Percentiles rank a stretch among this genome's conserved stretches.
Evolutionary conservation across 1,140 invertebrate species (phyloP).

Genomic region (Lycorma delicatula): DNA sequence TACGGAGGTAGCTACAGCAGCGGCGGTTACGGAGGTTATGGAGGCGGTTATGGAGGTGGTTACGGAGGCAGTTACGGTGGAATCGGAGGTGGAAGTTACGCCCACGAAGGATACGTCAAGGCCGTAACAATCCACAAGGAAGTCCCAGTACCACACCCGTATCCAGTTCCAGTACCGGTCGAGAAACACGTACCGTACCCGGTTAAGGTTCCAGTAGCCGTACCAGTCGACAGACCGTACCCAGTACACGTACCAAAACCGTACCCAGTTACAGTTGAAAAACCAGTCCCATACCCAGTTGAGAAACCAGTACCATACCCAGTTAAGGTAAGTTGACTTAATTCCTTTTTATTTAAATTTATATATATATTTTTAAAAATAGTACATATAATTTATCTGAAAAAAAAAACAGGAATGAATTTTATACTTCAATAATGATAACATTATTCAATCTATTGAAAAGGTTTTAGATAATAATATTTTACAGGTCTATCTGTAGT

Average conservation of each 20-base stretch:
- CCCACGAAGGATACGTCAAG: conserved; percentile 38
- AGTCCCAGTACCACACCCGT: conserved; percentile 46
- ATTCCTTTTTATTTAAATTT: too few species aligned
- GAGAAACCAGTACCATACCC: conserved; percentile 41
- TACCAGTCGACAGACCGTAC: conserved; percentile 51
- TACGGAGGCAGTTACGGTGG: conserved; percentile 7
- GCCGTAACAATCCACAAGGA: conserved; percentile 42
- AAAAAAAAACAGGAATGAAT: too few species aligned
- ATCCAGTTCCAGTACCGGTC: conserved; percentile 44
- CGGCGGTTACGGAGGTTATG: neutral
- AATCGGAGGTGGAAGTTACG: conserved; percentile 24
- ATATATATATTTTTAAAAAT: too few species aligned
- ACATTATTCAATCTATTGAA: too few species aligned
- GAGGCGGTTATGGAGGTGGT: conserved; percentile 6
- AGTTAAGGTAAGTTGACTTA: conserved; percentile 1
- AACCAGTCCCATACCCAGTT: conserved; percentile 51
- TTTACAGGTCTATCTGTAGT: too few species aligned
- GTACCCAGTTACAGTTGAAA: conserved; percentile 47
- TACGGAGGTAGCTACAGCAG: neutral
- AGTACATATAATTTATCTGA: too few species aligned
- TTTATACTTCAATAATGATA: too few species aligned
- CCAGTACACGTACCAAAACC: conserved; percentile 40
- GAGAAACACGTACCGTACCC: conserved; percentile 33
- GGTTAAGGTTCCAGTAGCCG: conserved; percentile 57
- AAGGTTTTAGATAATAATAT: too few species aligned